phyloP scores from a whole-genome alignment of 2,797 vertebrate genomes.

The Tympanoctomys barrerae region DNA sequence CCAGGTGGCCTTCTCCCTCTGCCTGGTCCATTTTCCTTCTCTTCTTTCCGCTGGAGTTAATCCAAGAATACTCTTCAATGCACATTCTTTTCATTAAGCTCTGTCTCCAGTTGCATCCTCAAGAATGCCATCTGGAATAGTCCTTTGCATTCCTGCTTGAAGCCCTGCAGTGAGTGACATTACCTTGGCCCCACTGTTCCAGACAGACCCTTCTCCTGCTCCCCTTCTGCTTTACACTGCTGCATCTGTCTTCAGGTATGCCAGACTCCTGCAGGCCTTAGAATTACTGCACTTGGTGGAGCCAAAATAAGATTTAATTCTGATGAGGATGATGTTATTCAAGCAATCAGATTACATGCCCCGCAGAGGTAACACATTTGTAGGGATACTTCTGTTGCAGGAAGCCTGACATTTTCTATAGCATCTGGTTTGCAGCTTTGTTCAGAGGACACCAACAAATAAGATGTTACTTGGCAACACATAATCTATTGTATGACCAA shows the following conservation, averaged over 20 bases:
- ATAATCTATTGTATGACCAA: background rate
- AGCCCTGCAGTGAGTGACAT: background rate
- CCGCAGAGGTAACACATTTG: background rate
- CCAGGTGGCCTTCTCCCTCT: background rate
- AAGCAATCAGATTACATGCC: background rate
- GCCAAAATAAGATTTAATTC: conserved; percentile 23
- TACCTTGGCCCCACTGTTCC: background rate
- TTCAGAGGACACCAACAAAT: background rate
- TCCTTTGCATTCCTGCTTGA: background rate
- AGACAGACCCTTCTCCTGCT: background rate
- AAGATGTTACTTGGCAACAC: conserved; percentile 41
- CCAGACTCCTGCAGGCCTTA: background rate
- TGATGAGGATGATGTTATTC: background rate
- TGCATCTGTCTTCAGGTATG: background rate
- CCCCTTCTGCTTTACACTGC: background rate
- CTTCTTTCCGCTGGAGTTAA: background rate
- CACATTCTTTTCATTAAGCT: background rate
- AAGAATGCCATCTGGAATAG: background rate
- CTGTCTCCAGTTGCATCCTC: background rate
- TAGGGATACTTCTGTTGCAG: background rate
- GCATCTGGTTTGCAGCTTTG: background rate
- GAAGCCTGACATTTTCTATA: background rate
- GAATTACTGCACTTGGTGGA: background rate
- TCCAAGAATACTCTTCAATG: background rate
- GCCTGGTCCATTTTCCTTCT: background rate